Conservation (phyloP, 2,888 invertebrate species). For the Cryptus viduatorius region DNA sequence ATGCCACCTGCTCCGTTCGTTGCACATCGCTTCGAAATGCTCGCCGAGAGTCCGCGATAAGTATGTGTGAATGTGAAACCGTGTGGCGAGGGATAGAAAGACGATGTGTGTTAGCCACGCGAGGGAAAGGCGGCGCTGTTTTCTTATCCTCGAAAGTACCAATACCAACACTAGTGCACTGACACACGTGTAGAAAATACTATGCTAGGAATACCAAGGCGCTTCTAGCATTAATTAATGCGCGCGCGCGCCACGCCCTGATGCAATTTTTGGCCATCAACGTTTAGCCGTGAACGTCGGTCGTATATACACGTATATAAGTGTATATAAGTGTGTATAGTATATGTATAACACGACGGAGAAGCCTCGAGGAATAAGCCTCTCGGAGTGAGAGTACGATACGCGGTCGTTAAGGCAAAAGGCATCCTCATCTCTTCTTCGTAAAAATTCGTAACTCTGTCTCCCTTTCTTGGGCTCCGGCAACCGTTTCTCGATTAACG, state of each 20-base stretch:
- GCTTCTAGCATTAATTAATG: conserved; percentile 43
- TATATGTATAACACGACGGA: not conserved
- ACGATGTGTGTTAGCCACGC: not conserved
- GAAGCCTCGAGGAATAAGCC: conserved; percentile 16
- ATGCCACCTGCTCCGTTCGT: too few species aligned
- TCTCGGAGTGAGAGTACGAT: conserved; percentile 21
- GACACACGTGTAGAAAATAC: not conserved
- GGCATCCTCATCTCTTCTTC: conserved; percentile 44
- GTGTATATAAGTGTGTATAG: not conserved
- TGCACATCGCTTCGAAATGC: too few species aligned
- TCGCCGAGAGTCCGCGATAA: too few species aligned
- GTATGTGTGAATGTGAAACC: too few species aligned
- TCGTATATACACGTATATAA: not conserved
- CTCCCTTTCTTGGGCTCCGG: conserved; percentile 4
- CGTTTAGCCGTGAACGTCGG: conserved; percentile 42
- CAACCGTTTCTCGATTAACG: conserved; percentile 61
- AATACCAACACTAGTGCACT: not conserved
- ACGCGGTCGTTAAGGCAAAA: conserved; percentile 60
- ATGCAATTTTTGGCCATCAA: conserved; percentile 59
- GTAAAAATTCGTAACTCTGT: conserved; percentile 48
- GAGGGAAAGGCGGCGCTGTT: not conserved
- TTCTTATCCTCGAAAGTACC: not conserved
- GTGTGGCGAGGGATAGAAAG: not conserved
- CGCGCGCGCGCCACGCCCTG: conserved; percentile 37
- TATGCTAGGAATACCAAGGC: not conserved